Percentiles rank a stretch among this genome's conserved stretches.
These are phyloP conservation scores for Sapajus apella DNA, from an alignment of 2,113 vertebrate genomes.

Conservation along the genomic window DNA sequence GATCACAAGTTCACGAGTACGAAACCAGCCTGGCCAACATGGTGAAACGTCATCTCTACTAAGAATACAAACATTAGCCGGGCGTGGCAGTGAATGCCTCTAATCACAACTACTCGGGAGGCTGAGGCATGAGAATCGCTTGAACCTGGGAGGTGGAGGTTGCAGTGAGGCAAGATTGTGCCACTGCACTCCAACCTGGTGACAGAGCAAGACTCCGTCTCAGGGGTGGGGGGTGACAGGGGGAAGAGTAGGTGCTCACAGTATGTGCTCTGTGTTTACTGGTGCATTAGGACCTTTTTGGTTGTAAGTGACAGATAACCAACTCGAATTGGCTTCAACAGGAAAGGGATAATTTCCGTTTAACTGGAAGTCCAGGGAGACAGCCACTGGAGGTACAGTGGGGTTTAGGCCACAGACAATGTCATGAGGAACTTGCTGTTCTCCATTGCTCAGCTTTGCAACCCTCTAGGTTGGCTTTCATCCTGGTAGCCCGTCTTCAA, in stretches of 20 bases:
- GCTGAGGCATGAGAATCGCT: too few relatives aligned
- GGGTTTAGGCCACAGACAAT: not conserved
- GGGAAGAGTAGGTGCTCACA: not conserved
- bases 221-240: fast-evolving
- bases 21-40: too few relatives aligned
- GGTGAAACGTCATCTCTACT: too few relatives aligned
- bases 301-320: not conserved
- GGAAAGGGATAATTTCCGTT: not conserved
- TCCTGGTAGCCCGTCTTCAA: not conserved
- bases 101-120: too few relatives aligned
- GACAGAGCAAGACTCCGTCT: too few relatives aligned
- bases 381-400: not conserved
- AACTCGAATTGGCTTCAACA: not conserved
- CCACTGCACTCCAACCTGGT: too few relatives aligned
- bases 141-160: too few relatives aligned
- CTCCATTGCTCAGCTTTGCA: not conserved
- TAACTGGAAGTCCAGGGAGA: not conserved
- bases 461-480: not conserved
- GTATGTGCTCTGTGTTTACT: not conserved
- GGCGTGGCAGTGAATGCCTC: too few relatives aligned
- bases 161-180: too few relatives aligned
- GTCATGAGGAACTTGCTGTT: not conserved
- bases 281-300: not conserved
- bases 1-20: too few relatives aligned
- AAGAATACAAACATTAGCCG: too few relatives aligned